Evolutionary conservation across 2,113 vertebrate genomes (phyloP).

Genomic region (Hippocampus guttulatus): DNA sequence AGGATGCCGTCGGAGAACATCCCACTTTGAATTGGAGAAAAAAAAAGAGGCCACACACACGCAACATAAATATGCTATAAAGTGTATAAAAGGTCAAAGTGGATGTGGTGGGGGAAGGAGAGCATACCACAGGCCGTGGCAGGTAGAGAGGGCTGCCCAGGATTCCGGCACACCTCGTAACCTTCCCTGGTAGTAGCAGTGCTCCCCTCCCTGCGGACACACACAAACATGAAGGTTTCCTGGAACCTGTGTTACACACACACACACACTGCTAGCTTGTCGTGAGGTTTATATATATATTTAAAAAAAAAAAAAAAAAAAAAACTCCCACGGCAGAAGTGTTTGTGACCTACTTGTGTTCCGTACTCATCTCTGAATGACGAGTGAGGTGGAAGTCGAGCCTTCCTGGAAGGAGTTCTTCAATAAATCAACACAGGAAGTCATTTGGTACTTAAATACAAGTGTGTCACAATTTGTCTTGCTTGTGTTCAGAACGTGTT

Average conservation of each 20-base stretch:
- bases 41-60: background rate
- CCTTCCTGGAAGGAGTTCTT: conserved; percentile 32
- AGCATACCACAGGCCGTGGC: conserved; percentile 82
- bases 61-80: background rate
- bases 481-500: conserved; percentile 15
- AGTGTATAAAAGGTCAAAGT: background rate
- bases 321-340: conserved; percentile 10
- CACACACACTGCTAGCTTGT: conserved; percentile 2
- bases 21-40: conserved; percentile 67
- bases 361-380: conserved; percentile 25
- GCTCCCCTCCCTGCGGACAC: conserved; percentile 80
- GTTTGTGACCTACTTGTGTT: conserved; percentile 60
- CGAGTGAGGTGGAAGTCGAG: conserved; percentile 31
- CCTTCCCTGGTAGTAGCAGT: conserved; percentile 93
- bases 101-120: no score
- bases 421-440: conserved; percentile 44
- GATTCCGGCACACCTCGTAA: conserved; percentile 77
- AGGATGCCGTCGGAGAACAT: conserved; percentile 86
- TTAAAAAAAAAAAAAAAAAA: no score
- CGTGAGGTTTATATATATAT: background rate
- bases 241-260: background rate
- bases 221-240: conserved; percentile 18
- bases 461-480: background rate
- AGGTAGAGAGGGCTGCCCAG: conserved; percentile 87
- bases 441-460: background rate